phyloP scores from a whole-genome alignment of 2,113 vertebrate genomes.

The Apus apus region DNA sequence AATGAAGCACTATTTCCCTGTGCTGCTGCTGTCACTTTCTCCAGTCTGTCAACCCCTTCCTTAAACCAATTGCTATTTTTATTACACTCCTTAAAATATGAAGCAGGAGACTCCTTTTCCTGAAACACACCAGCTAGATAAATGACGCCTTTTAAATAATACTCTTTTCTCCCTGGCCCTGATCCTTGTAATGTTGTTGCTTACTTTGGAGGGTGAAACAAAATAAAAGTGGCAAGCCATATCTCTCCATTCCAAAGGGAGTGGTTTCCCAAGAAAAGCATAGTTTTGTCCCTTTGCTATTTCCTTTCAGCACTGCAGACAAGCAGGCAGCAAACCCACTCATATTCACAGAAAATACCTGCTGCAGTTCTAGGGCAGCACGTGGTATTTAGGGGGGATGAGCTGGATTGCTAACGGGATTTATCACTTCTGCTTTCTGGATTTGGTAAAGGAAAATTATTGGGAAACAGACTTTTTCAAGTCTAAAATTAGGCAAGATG shows the following conservation, averaged over 20 bases:
- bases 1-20: constrained; percentile 45
- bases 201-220: constrained; percentile 75
- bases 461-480: not conserved
- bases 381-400: not conserved
- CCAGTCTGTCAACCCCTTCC: constrained; percentile 38
- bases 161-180: constrained; percentile 62
- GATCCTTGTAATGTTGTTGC: constrained; percentile 70
- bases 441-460: not conserved
- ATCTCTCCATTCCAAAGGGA: constrained; percentile 78
- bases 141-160: constrained; percentile 75
- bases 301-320: constrained; percentile 66
- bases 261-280: constrained; percentile 83
- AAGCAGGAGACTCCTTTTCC: constrained; percentile 67
- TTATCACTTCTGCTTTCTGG: not conserved
- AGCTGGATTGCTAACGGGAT: not conserved
- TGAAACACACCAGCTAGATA: constrained; percentile 53
- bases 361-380: not conserved
- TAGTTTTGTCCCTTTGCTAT: constrained; percentile 71
- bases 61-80: constrained; percentile 61
- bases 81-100: constrained; percentile 58
- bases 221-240: constrained; percentile 74
- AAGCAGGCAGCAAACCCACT: constrained; percentile 29
- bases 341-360: not conserved
- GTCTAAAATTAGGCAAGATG: not conserved
- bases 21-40: constrained; percentile 24